Evolutionary conservation across 2,797 vertebrate genomes (phyloP).

Genomic region (Oophaga sylvatica): DNA sequence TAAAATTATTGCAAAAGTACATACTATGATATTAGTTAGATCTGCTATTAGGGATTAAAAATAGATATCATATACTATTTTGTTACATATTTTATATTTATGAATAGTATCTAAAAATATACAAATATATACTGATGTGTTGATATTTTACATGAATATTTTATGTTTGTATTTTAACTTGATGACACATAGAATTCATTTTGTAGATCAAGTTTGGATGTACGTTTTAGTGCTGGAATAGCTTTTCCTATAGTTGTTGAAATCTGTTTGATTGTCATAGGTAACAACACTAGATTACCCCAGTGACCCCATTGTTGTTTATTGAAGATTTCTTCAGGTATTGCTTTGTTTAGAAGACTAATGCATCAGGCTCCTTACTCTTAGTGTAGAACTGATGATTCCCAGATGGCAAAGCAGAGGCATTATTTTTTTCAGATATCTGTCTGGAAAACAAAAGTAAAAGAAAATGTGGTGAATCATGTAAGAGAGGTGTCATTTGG

Average conservation of each 20-base stretch:
- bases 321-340: constrained; percentile 68
- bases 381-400: constrained; percentile 71
- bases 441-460: constrained; percentile 64
- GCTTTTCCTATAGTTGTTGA: neutral
- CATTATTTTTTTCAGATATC: constrained; percentile 67
- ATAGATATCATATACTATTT: neutral
- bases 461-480: constrained; percentile 61
- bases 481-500: constrained; percentile 63
- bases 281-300: neutral
- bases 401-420: constrained; percentile 75
- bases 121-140: neutral
- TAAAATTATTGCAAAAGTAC: no score
- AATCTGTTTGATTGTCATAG: neutral
- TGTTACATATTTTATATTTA: neutral
- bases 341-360: constrained; percentile 66
- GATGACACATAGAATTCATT: neutral
- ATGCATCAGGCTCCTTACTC: constrained; percentile 72
- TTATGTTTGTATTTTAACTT: neutral
- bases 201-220: neutral
- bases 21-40: neutral
- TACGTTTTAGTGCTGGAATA: neutral
- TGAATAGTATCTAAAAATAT: neutral
- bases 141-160: neutral
- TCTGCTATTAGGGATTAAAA: neutral
- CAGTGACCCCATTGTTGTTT: constrained; percentile 52